A percentile compares a stretch with the other conserved stretches of the same genome.
Evolutionary conservation across 2,113 vertebrate species (phyloP).

Genomic region (Heteronetta atricapilla): DNA sequence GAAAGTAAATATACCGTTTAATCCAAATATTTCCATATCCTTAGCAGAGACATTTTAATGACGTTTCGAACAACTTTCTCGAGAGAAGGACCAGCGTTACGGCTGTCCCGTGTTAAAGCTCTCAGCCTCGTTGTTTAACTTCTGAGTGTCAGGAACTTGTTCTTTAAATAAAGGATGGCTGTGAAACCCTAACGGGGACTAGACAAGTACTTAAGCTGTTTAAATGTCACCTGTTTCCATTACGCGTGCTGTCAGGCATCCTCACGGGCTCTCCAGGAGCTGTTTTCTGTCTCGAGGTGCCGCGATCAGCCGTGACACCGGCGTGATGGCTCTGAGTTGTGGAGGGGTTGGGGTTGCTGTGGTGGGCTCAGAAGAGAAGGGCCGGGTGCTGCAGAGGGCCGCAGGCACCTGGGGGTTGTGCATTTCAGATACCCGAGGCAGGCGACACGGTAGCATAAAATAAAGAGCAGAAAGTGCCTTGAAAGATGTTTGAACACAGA

Average conservation of each 20-base stretch:
- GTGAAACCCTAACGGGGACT: slow-evolving; percentile 13
- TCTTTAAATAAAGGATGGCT: slow-evolving; percentile 61
- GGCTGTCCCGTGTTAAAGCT: slow-evolving; percentile 47
- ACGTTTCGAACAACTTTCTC: slow-evolving; percentile 10
- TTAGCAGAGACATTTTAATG: neutral
- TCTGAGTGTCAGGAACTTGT: slow-evolving; percentile 59
- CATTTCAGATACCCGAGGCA: neutral
- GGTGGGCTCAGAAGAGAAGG: neutral
- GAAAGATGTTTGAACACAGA: neutral
- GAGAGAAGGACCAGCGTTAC: slow-evolving; percentile 9
- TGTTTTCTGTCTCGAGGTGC: slow-evolving; percentile 30
- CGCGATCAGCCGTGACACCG: accelerated
- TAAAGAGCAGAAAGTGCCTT: neutral
- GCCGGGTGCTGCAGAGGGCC: accelerated
- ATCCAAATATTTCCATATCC: slow-evolving; percentile 12
- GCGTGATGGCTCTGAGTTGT: neutral
- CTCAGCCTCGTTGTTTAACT: slow-evolving; percentile 49
- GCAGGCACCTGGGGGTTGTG: neutral
- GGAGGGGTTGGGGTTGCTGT: neutral
- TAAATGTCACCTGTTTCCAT: slow-evolving; percentile 70
- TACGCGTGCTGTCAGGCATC: slow-evolving; percentile 14
- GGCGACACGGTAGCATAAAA: neutral
- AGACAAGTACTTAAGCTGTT: slow-evolving; percentile 53
- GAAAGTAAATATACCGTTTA: neutral
- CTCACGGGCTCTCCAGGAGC: neutral